These are phyloP conservation scores for Penelope pileata DNA, from an alignment of 2,113 vertebrate species.

Conservation along the genomic window DNA sequence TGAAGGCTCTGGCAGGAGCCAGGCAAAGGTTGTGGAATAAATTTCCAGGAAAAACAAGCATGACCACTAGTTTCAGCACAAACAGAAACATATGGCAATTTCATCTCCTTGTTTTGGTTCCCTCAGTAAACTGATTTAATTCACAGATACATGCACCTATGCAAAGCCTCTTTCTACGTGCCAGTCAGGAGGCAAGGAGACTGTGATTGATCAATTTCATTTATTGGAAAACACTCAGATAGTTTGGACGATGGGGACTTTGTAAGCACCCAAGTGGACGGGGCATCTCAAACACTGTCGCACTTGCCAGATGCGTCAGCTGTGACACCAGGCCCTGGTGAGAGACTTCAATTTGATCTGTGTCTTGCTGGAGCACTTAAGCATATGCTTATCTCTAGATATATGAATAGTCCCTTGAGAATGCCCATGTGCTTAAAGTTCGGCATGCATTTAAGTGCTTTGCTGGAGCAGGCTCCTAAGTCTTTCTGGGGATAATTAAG, in stretches of 20 bases:
- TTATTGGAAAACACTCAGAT: neutral
- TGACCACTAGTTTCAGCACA: slow-evolving; percentile 27
- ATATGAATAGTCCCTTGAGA: slow-evolving; percentile 42
- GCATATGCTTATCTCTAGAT: slow-evolving; percentile 57
- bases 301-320: neutral
- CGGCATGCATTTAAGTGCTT: slow-evolving; percentile 38
- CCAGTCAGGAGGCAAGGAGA: neutral
- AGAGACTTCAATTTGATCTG: slow-evolving; percentile 35
- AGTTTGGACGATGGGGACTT: neutral
- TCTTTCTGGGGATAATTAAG: slow-evolving; percentile 65
- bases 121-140: slow-evolving; percentile 24
- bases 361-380: slow-evolving; percentile 37
- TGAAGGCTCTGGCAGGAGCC: slow-evolving; percentile 24
- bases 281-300: neutral
- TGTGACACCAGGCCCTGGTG: neutral
- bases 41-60: slow-evolving; percentile 52
- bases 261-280: neutral
- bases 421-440: slow-evolving; percentile 40
- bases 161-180: neutral
- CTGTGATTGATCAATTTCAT: slow-evolving; percentile 1
- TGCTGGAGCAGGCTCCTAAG: slow-evolving; percentile 48
- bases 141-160: neutral
- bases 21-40: slow-evolving; percentile 20
- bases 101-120: slow-evolving; percentile 25
- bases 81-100: slow-evolving; percentile 44